Evolutionary conservation across 1,140 invertebrate genomes (phyloP).

Genomic region (Euura lappo): DNA sequence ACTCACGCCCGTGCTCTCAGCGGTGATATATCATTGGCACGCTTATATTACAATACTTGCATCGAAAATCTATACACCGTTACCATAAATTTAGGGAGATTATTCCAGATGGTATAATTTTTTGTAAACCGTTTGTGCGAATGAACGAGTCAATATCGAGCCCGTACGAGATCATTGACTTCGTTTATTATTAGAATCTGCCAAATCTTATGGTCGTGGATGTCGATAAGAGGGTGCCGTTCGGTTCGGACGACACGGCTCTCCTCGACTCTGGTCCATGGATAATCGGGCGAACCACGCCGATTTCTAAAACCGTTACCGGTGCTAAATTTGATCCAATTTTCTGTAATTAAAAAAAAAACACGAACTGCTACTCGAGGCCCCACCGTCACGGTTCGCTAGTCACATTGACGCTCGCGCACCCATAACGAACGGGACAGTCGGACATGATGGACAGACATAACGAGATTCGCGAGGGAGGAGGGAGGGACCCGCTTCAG

Average conservation of each 20-base stretch:
- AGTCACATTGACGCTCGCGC: slow-evolving; percentile 4
- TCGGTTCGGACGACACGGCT: background rate
- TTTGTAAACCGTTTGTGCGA: background rate
- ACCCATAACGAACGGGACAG: slow-evolving; percentile 11
- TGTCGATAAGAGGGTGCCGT: background rate
- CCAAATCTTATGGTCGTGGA: background rate
- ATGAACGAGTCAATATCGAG: too few relatives aligned
- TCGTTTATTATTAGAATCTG: background rate
- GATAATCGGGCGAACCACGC: background rate
- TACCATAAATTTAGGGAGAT: background rate
- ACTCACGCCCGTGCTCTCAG: background rate
- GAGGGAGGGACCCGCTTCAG: too few relatives aligned
- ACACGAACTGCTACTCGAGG: slow-evolving; percentile 4
- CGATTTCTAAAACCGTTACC: background rate
- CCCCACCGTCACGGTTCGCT: background rate
- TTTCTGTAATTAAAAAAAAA: background rate
- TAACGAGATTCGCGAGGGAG: slow-evolving; percentile 11
- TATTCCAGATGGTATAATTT: background rate
- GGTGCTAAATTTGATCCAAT: slow-evolving; percentile 1
- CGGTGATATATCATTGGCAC: slow-evolving; percentile 4
- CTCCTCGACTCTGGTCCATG: background rate
- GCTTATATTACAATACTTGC: background rate
- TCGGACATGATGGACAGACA: slow-evolving; percentile 17
- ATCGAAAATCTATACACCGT: background rate
- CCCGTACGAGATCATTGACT: too few relatives aligned